A percentile compares a stretch with the other conserved stretches of the same genome.
These are phyloP conservation scores for Neodiprion virginianus DNA, from an alignment of 1,140 invertebrate species.

Conservation along the genomic window DNA sequence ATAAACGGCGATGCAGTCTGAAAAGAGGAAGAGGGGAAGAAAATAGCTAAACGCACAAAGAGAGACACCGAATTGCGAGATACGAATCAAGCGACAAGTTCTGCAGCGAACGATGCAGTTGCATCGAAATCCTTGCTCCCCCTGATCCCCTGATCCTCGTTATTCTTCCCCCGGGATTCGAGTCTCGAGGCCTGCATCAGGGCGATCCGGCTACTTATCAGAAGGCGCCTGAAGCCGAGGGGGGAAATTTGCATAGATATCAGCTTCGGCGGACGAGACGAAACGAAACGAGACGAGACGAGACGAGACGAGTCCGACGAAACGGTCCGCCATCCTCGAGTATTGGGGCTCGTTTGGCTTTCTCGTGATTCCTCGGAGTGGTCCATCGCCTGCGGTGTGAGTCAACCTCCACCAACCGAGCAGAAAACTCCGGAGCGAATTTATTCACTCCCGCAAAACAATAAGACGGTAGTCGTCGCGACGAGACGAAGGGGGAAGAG, in stretches of 20 bases:
- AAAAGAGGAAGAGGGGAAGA: too few relatives aligned
- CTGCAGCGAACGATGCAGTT: too few relatives aligned
- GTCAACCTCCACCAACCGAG: background rate
- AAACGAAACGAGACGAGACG: background rate
- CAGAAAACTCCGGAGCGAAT: background rate
- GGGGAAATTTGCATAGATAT: slow-evolving; percentile 45
- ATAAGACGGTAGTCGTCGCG: background rate
- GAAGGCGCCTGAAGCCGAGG: slow-evolving; percentile 33
- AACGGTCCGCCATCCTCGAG: too few relatives aligned
- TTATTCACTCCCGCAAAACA: background rate
- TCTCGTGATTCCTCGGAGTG: too few relatives aligned
- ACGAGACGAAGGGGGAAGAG: background rate
- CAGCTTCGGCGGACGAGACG: slow-evolving; percentile 15
- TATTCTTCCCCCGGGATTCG: slow-evolving; percentile 38
- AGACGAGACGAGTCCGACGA: too few relatives aligned
- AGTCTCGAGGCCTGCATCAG: slow-evolving; percentile 33
- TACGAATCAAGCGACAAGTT: too few relatives aligned
- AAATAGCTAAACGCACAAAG: too few relatives aligned
- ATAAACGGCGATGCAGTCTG: too few relatives aligned
- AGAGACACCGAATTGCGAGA: too few relatives aligned
- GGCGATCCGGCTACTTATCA: slow-evolving; percentile 28
- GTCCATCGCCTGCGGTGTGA: too few relatives aligned
- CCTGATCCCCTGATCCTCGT: background rate
- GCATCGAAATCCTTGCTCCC: too few relatives aligned
- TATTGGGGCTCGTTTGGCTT: too few relatives aligned